These are phyloP conservation scores for Chloroceryle inda DNA, from an alignment of 2,797 vertebrate genomes.

Conservation along the genomic window DNA sequence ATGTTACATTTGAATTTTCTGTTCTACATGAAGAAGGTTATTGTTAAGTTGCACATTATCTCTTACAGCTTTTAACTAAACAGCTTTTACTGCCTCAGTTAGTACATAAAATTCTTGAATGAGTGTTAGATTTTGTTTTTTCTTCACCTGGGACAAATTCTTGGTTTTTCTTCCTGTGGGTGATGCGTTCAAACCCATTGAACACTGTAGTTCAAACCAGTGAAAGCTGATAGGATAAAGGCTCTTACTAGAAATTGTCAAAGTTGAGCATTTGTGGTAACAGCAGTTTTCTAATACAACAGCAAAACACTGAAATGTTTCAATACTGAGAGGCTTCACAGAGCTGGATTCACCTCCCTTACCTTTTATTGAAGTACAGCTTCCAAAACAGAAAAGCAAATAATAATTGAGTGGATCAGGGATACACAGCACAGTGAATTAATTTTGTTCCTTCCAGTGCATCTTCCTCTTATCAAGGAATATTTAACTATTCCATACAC, in stretches of 20 bases:
- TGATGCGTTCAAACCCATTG: neutral
- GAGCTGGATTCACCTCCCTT: neutral
- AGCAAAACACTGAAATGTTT: neutral
- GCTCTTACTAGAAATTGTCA: neutral
- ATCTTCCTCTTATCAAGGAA: neutral
- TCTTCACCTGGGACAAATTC: neutral
- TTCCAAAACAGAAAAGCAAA: neutral
- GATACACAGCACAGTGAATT: neutral
- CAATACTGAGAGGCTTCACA: neutral
- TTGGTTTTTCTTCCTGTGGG: neutral
- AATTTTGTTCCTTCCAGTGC: neutral
- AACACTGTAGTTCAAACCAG: neutral
- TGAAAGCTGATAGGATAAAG: neutral
- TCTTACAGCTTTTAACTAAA: neutral
- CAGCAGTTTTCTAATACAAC: neutral
- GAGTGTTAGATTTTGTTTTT: accelerated
- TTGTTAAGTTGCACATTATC: neutral
- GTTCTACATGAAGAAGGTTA: neutral
- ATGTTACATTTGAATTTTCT: neutral
- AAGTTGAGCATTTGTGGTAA: neutral
- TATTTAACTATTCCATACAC: accelerated
- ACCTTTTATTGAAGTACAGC: neutral
- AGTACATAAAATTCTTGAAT: neutral
- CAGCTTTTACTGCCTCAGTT: neutral
- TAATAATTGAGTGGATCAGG: neutral